Percentiles rank a stretch among this genome's conserved stretches.
These are phyloP conservation scores for Heliconius ismenius DNA, from an alignment of 2,888 invertebrate species.

Conservation along the genomic window DNA sequence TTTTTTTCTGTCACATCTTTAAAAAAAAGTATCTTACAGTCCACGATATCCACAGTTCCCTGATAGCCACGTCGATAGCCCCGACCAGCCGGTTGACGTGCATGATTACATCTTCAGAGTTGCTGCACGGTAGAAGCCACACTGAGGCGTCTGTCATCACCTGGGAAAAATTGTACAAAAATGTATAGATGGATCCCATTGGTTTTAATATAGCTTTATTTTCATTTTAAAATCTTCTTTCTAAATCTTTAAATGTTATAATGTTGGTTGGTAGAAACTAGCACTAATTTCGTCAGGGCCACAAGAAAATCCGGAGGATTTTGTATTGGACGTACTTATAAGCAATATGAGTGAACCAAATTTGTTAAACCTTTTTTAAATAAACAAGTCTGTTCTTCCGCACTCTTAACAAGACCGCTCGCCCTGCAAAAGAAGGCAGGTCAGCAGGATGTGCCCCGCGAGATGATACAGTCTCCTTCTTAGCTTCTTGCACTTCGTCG, in stretches of 20 bases:
- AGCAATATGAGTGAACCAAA: neutral
- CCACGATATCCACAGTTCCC: slow-evolving; percentile 75
- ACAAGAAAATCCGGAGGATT: no score
- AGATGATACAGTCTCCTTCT: slow-evolving; percentile 85
- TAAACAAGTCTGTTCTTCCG: slow-evolving; percentile 84
- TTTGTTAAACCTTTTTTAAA: slow-evolving; percentile 76
- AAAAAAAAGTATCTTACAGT: slow-evolving; percentile 56
- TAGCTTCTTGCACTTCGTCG: slow-evolving; percentile 87
- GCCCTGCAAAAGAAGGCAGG: slow-evolving; percentile 87
- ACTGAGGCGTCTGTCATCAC: slow-evolving; percentile 85
- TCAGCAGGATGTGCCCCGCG: slow-evolving; percentile 84
- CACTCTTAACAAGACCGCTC: slow-evolving; percentile 85
- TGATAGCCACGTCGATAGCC: slow-evolving; percentile 80
- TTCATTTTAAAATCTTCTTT: no score
- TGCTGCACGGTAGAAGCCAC: slow-evolving; percentile 89
- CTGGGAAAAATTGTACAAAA: slow-evolving; percentile 55
- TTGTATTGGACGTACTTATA: no score
- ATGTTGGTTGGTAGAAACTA: no score
- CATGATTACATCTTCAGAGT: slow-evolving; percentile 86
- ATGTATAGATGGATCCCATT: neutral
- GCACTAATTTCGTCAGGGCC: no score
- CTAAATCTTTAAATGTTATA: no score
- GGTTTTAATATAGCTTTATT: neutral
- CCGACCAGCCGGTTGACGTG: slow-evolving; percentile 84
- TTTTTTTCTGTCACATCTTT: no score